Percentiles rank a stretch among this genome's conserved stretches.
These are phyloP conservation scores for Seriola aureovittata DNA, from an alignment of 2,113 vertebrate species.

Conservation along the genomic window DNA sequence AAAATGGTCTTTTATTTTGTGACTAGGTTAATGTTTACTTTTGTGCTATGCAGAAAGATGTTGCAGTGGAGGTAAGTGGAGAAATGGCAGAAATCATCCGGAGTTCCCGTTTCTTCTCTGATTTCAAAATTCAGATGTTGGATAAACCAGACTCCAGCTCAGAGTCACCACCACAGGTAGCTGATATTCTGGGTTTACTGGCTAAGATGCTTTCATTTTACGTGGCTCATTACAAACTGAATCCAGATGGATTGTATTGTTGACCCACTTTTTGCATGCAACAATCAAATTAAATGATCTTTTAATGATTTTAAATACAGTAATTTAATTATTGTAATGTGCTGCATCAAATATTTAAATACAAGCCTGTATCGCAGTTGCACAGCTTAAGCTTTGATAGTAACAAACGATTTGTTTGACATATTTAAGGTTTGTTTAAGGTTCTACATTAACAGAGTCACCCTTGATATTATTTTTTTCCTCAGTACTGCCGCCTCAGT, in stretches of 20 bases:
- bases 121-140: conserved; percentile 71
- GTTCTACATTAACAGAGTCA: not conserved
- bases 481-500: conserved; percentile 77
- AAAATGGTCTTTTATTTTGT: no score
- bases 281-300: not conserved
- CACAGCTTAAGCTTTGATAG: not conserved
- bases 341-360: not conserved
- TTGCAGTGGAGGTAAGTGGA: conserved; percentile 65
- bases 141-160: conserved; percentile 50
- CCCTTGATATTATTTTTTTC: not conserved
- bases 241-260: not conserved
- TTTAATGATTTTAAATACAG: not conserved
- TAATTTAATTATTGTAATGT: not conserved
- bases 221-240: not conserved
- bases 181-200: not conserved
- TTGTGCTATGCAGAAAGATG: conserved; percentile 67
- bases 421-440: not conserved
- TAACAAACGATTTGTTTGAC: not conserved
- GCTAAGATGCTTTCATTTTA: conserved; percentile 10
- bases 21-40: not conserved
- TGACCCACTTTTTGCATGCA: not conserved
- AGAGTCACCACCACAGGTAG: conserved; percentile 61
- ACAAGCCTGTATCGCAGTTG: not conserved
- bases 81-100: conserved; percentile 77
- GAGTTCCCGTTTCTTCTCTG: conserved; percentile 71